Evolutionary conservation across 2,113 vertebrate species (phyloP).

Genomic region (Nerophis ophidion): DNA sequence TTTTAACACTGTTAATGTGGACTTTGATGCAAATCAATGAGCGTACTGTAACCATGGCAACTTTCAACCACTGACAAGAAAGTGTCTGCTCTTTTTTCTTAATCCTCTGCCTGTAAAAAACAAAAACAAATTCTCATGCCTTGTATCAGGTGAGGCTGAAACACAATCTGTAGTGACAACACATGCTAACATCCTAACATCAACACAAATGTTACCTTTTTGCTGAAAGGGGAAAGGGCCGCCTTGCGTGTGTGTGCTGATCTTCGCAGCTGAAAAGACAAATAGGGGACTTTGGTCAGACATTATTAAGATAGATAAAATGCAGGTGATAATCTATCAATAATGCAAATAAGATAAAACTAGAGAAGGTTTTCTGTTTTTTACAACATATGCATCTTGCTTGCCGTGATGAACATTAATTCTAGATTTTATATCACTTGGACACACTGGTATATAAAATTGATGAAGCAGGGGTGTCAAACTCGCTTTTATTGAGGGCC

Average conservation of each 20-base stretch:
- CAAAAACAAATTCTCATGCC: constrained; percentile 7
- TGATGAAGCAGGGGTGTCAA: too few relatives aligned
- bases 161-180: constrained; percentile 17
- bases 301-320: not conserved
- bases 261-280: constrained; percentile 60
- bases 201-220: constrained; percentile 56
- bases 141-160: not conserved
- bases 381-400: too few relatives aligned
- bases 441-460: too few relatives aligned
- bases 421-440: too few relatives aligned
- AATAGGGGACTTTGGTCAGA: constrained; percentile 12
- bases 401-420: too few relatives aligned
- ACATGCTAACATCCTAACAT: constrained; percentile 6
- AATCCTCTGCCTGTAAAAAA: not conserved
- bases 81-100: not conserved
- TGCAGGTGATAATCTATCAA: not conserved
- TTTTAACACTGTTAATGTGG: too few relatives aligned
- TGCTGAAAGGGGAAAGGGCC: constrained; percentile 35
- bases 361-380: too few relatives aligned
- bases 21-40: constrained; percentile 2
- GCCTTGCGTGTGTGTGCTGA: constrained; percentile 46
- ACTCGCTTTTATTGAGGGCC: too few relatives aligned
- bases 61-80: not conserved
- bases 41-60: not conserved
- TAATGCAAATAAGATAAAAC: not conserved